These are phyloP conservation scores for Syngnathus floridae DNA, from an alignment of 2,113 vertebrate genomes.

Conservation along the genomic window DNA sequence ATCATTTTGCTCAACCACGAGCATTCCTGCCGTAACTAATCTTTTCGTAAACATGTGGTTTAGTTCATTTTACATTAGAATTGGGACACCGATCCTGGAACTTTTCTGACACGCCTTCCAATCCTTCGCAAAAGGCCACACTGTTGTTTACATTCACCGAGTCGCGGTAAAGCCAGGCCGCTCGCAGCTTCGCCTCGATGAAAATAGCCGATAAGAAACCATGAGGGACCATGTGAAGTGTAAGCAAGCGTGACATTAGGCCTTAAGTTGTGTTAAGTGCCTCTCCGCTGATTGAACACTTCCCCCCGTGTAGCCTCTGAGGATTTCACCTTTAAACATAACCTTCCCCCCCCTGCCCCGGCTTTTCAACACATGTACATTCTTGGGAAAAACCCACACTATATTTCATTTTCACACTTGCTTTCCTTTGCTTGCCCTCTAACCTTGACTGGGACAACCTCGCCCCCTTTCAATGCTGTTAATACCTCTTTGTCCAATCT, in stretches of 20 bases:
- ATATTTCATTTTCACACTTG: slow-evolving; percentile 54
- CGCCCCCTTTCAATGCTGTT: slow-evolving; percentile 41
- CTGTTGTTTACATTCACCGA: slow-evolving; percentile 36
- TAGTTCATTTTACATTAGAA: too few species aligned
- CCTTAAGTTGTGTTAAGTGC: slow-evolving; percentile 49
- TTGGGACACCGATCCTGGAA: not conserved
- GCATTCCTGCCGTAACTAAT: too few species aligned
- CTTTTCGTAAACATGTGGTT: too few species aligned
- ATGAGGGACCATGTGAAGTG: slow-evolving; percentile 35
- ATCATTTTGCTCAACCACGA: too few species aligned
- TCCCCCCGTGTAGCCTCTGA: slow-evolving; percentile 32
- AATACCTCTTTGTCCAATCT: slow-evolving; percentile 56
- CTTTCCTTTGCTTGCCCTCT: slow-evolving; percentile 34
- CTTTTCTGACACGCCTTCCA: not conserved
- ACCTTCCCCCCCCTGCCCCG: slow-evolving; percentile 27
- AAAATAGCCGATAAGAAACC: slow-evolving; percentile 26
- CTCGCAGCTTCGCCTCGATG: slow-evolving; percentile 27
- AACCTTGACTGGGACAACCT: slow-evolving; percentile 38
- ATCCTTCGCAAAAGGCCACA: slow-evolving; percentile 31
- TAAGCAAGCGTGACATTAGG: slow-evolving; percentile 49
- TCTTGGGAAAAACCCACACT: slow-evolving; percentile 27
- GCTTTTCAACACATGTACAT: slow-evolving; percentile 30
- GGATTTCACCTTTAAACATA: slow-evolving; percentile 34
- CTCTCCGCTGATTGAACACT: slow-evolving; percentile 42
- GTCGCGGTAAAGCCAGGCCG: slow-evolving; percentile 35